A percentile compares a stretch with the other conserved stretches of the same genome.
These are phyloP conservation scores for Brachyptera risi DNA, from an alignment of 2,888 invertebrate species.

Conservation along the genomic window DNA sequence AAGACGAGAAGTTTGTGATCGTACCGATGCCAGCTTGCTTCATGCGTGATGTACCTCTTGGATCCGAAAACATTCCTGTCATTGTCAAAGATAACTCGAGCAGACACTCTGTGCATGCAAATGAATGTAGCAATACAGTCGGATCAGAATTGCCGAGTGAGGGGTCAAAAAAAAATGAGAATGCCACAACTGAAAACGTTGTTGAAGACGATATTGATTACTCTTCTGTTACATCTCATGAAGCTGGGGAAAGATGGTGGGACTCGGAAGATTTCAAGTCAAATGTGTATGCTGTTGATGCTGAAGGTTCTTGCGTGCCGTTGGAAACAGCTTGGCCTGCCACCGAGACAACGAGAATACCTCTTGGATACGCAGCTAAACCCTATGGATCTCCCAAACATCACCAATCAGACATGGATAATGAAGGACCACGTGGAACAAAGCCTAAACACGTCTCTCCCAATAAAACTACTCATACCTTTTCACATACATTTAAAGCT, in stretches of 20 bases:
- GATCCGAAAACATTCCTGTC: not conserved
- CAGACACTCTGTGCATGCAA: no score
- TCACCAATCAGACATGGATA: not conserved
- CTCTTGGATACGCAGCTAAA: constrained; percentile 4
- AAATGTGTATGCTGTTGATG: not conserved
- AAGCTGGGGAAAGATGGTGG: not conserved
- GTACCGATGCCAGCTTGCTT: constrained; percentile 39
- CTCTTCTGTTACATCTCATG: not conserved
- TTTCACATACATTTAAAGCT: not conserved
- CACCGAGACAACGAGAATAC: not conserved
- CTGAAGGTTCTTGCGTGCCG: not conserved
- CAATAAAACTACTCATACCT: not conserved
- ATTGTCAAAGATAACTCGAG: not conserved
- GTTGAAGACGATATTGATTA: not conserved
- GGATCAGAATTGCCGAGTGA: no score
- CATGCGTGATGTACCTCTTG: constrained; percentile 25
- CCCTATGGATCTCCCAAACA: constrained; percentile 1
- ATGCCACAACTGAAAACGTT: not conserved
- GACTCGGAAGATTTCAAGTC: not conserved
- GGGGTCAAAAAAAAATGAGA: not conserved
- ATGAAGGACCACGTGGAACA: not conserved
- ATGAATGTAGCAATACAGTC: no score
- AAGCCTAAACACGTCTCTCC: not conserved
- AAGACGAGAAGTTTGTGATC: constrained; percentile 41
- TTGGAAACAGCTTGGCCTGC: not conserved